Base-by-base conservation (phyloP, 37 sponge, comb jelly and placozoan species). In the Corticium candelabrum region DNA sequence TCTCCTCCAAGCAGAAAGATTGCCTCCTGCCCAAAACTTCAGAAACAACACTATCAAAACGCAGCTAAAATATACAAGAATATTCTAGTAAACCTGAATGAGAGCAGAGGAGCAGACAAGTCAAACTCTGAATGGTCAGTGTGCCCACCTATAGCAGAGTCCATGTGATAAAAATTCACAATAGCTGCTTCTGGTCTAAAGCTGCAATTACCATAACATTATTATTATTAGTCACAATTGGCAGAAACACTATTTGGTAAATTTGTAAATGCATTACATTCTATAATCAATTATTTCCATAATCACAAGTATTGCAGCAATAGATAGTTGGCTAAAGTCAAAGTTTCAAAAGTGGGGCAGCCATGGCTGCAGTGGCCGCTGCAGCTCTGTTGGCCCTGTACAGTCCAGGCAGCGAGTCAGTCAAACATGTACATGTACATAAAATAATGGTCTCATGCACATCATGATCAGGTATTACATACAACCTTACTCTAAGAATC, bases 81-180 rank as follows among this genome's bases (percentile, higher is more conserved):
- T 27, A 50, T 21, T 50, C 11, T 50, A 50, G 35, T 74, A 1
- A 71, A 93, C 93, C 99, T 97, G 38, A 91, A 81, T 2, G 99
- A 99, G 37, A 99, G 80, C 3, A 99, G 85, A n/a, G 99, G 99
- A 11, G 81, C 80, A 39, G 91, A 79, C 41, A 90, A 89, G 74
- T 99, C 93, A 34, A 83, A 82, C 69, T 99, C 99, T 0, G 96
- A 90, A 39, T 99, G 96, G 78, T 99, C 99, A 2, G 90, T 92
- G 79, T 99, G 99, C 4, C 96, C 96, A 2, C 90, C 84, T 27
- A 99, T 84, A 11, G 96, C 89, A 1, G 96, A 92, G 74, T 90
- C 93, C 32, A 92, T 80, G 76, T 92, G 89, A 50, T 99, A 99
- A 83, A 87, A 99, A 82, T 99, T 99, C 1, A 99, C 87, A 68